phyloP scores from a whole-genome alignment of 2,113 vertebrate genomes.

The Dolichallabes microphthalmus region DNA sequence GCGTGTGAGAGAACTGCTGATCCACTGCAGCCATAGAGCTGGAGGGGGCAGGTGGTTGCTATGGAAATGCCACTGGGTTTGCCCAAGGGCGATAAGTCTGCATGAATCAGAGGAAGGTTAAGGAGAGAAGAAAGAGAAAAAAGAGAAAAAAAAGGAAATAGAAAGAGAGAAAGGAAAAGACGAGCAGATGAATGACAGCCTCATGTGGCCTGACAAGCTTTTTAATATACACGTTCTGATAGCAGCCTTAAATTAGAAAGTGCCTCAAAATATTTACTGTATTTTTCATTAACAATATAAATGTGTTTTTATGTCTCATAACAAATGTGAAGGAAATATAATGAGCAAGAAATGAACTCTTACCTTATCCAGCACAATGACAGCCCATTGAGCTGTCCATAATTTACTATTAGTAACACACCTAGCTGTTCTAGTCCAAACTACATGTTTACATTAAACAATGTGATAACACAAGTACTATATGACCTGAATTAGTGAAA shows the following conservation, averaged over 20 bases:
- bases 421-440: constrained; percentile 28
- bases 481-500: constrained; percentile 16
- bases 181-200: constrained; percentile 46
- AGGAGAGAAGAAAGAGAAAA: constrained; percentile 38
- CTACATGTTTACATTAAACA: constrained; percentile 30
- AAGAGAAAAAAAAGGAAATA: constrained; percentile 20
- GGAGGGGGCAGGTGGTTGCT: constrained; percentile 76
- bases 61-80: constrained; percentile 82
- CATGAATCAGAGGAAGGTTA: constrained; percentile 83
- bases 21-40: constrained; percentile 73
- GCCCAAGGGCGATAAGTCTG: constrained; percentile 86
- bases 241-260: background rate
- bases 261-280: constrained; percentile 5
- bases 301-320: background rate
- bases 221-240: constrained; percentile 11
- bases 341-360: background rate
- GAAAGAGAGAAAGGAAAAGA: constrained; percentile 16
- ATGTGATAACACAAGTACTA: constrained; percentile 7
- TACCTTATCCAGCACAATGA: background rate
- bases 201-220: constrained; percentile 29
- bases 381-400: background rate
- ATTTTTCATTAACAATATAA: constrained; percentile 28
- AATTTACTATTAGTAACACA: constrained; percentile 33
- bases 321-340: background rate
- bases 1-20: constrained; percentile 55